Conservation (phyloP, 2,797 vertebrate species). For the Lepilemur septentrionalis region DNA sequence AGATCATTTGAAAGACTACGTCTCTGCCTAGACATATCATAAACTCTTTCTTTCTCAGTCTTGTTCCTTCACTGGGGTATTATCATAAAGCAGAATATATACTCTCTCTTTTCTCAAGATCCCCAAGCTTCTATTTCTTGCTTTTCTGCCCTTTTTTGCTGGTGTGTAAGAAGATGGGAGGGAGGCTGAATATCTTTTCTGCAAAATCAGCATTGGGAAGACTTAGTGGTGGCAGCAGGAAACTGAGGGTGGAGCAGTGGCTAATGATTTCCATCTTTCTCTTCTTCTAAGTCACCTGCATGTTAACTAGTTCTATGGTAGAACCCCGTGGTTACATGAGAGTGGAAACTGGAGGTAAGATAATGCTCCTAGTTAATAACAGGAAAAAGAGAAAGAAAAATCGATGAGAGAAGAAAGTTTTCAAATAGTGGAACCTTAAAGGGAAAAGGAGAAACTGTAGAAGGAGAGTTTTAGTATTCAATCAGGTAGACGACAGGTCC, state of each 20-base stretch:
- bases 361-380: neutral
- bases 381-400: neutral
- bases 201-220: neutral
- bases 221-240: neutral
- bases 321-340: neutral
- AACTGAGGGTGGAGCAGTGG: neutral
- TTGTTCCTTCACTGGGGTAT: neutral
- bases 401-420: neutral
- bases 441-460: neutral
- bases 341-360: neutral
- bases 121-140: neutral
- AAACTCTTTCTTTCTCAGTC: neutral
- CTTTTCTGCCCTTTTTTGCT: neutral
- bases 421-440: neutral
- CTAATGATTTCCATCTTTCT: neutral
- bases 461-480: neutral
- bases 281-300: neutral
- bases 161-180: neutral
- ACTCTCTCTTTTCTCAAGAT: neutral
- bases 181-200: neutral
- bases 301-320: neutral
- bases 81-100: neutral
- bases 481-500: neutral
- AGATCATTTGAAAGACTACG: neutral
- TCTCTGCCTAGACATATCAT: neutral